Base-by-base conservation (phyloP, 2,888 invertebrate species). In the Sipha maydis region DNA sequence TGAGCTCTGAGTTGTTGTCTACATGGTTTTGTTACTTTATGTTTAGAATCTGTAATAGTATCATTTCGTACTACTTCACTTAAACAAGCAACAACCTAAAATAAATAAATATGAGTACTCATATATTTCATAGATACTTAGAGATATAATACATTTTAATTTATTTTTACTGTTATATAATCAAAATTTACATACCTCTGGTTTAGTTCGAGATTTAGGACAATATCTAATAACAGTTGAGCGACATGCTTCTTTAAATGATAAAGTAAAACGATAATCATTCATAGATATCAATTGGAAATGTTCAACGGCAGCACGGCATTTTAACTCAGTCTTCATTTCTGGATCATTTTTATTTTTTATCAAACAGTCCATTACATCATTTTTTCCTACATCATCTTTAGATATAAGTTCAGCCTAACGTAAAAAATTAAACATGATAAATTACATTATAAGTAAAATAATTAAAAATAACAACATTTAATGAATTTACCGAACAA, bases 241-340 rank as follows among this genome's bases (percentile, higher is more conserved):
- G 91, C 96, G 96, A 91, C 99, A 99, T 0, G 98, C 97, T 92
- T 98, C 95, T 92, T 98, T 98, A 92, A 99, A 99, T 92, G 97
- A 97, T 91, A 96, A 96, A 1, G 96, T 97, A 92, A 99, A 99
- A 91, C 95, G 96, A 92, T 97, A 98, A 92, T 97, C 97, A 92
- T 98, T 97, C 90, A 99, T 92, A 4, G 97, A 96, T 90, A 98
- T 96, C 89, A 99, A 93, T 92, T 99, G 99, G 91, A 98, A 98
- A 93, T 99, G 99, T 92, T 99, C 99, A 83, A 99, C 96, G 89
- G 98, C 97, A 69, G 97, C 96, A 90, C 96, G 94, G 92, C 99
- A 99, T 92, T 98, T 97, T 90, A 93, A 93, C 91, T 96, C 95
- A 31, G 94, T 93, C 91, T 95, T 95, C 91, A 97, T 94, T 91